A percentile compares a stretch with the other conserved stretches of the same genome.
These are phyloP conservation scores for Colaptes auratus DNA, from an alignment of 2,113 vertebrate species.

Conservation along the genomic window DNA sequence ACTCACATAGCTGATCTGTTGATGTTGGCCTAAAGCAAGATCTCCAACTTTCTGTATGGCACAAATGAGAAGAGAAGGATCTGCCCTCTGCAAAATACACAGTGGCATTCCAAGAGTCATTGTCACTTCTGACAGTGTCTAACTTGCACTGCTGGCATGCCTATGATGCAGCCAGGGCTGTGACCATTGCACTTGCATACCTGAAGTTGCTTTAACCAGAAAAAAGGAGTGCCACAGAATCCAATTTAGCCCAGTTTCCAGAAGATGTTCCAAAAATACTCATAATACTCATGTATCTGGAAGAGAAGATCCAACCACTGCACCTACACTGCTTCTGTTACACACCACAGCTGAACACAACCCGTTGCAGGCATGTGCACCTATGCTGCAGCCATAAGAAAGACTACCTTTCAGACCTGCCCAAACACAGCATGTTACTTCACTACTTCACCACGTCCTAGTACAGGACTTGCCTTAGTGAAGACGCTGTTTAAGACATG, in stretches of 20 bases:
- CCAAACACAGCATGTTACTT: not conserved
- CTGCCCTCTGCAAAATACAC: not conserved
- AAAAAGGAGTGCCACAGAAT: not conserved
- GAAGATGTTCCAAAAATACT: not conserved
- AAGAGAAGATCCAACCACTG: not conserved
- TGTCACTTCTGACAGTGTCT: not conserved
- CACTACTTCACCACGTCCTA: not conserved
- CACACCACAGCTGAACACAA: not conserved
- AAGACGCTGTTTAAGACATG: not conserved
- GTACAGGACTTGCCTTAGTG: not conserved
- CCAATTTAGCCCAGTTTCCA: not conserved
- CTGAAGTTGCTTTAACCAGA: not conserved
- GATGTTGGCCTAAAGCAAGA: not conserved
- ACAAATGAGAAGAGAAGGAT: not conserved
- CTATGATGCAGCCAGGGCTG: not conserved
- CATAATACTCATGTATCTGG: accelerated
- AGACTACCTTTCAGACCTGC: not conserved
- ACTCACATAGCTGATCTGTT: not conserved
- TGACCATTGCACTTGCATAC: not conserved
- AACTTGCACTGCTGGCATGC: not conserved
- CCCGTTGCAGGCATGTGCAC: not conserved
- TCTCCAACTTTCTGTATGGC: accelerated
- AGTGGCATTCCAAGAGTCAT: not conserved
- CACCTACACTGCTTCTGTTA: not conserved
- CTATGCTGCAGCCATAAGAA: not conserved